Percentiles rank a stretch among this genome's conserved stretches.
phyloP scores from a whole-genome alignment of 2,113 vertebrate genomes.

The Probosciger aterrimus region DNA sequence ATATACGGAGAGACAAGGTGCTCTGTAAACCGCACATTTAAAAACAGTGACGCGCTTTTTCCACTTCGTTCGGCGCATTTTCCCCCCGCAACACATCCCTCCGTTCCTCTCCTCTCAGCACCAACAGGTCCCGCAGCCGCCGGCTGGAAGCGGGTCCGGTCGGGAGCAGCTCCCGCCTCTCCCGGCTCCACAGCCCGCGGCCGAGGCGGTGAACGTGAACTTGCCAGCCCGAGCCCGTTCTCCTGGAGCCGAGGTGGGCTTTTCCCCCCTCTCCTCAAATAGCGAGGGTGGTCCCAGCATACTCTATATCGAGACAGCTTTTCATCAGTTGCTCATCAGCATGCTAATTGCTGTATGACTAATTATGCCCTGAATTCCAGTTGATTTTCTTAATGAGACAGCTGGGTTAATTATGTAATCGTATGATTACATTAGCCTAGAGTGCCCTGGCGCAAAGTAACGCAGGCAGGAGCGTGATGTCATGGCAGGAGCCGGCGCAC shows the following conservation, averaged over 20 bases:
- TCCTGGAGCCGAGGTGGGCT: neutral
- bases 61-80: neutral
- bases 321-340: constrained; percentile 84
- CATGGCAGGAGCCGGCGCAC: neutral
- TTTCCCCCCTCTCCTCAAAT: constrained; percentile 14
- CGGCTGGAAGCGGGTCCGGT: neutral
- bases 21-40: neutral
- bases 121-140: rapidly evolving
- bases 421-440: constrained; percentile 87
- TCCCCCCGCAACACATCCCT: neutral
- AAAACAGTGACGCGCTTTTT: neutral
- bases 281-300: constrained; percentile 77
- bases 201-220: neutral
- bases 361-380: constrained; percentile 92
- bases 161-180: neutral
- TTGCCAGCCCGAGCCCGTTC: neutral
- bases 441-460: constrained; percentile 76
- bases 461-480: constrained; percentile 63
- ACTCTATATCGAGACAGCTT: constrained; percentile 75
- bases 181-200: neutral
- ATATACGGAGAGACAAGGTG: neutral
- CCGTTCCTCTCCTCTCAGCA: rapidly evolving
- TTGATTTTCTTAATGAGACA: constrained; percentile 93
- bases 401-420: constrained; percentile 95
- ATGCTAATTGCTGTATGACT: constrained; percentile 90